Percentiles rank a stretch among this genome's conserved stretches.
Conservation (phyloP, 2,797 vertebrate species). For the Podarcis siculus region DNA sequence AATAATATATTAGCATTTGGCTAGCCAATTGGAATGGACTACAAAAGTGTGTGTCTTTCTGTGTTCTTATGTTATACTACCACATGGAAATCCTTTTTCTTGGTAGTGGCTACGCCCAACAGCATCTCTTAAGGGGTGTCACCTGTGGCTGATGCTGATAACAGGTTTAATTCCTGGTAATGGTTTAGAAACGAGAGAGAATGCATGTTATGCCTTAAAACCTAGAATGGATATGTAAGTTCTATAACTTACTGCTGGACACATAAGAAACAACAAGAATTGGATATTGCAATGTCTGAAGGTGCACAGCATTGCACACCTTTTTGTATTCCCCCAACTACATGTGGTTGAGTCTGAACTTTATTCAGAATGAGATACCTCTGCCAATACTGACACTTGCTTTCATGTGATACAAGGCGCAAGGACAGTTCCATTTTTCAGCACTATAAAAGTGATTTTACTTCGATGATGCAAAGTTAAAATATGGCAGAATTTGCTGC, state of each 20-base stretch:
- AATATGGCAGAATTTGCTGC: conserved; percentile 16
- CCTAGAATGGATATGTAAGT: neutral
- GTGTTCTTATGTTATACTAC: neutral
- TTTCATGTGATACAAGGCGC: neutral
- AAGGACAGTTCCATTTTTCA: neutral
- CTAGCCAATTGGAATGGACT: neutral
- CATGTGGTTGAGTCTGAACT: neutral
- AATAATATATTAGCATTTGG: neutral
- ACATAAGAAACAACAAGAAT: neutral
- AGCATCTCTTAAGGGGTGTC: neutral
- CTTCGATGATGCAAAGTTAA: conserved; percentile 6
- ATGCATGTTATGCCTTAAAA: neutral
- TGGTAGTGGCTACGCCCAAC: neutral
- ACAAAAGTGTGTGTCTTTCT: too few relatives aligned
- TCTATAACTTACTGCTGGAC: neutral
- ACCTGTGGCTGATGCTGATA: neutral
- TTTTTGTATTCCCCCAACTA: neutral
- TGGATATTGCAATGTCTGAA: neutral
- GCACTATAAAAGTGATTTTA: neutral
- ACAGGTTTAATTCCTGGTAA: neutral
- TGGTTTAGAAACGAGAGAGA: neutral
- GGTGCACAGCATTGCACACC: neutral
- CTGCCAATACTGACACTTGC: neutral
- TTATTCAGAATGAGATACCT: neutral
- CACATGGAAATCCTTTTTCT: neutral